Evolutionary conservation across 2,113 vertebrate genomes (phyloP).

Genomic region (Solea senegalensis): DNA sequence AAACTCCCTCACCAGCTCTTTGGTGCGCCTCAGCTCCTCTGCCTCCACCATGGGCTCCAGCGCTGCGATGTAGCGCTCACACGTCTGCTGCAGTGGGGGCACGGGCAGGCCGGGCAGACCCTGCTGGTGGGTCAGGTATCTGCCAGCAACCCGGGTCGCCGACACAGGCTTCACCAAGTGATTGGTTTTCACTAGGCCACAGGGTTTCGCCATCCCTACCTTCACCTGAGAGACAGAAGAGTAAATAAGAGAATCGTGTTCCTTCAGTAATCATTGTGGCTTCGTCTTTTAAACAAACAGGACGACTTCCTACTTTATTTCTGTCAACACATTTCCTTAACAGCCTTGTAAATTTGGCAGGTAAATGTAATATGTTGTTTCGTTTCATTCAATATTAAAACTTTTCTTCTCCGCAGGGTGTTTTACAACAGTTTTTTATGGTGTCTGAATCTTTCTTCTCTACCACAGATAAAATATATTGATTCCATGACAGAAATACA

Average conservation of each 20-base stretch:
- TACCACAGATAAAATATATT: too few species aligned
- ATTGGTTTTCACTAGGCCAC: constrained; percentile 76
- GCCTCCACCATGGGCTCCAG: constrained; percentile 89
- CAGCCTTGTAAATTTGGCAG: too few species aligned
- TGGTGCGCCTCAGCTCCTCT: constrained; percentile 87
- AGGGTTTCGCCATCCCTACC: constrained; percentile 81
- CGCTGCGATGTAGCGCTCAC: constrained; percentile 87
- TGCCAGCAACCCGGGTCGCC: constrained; percentile 77
- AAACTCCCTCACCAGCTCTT: constrained; percentile 86
- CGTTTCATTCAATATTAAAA: too few species aligned
- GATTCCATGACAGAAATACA: too few species aligned
- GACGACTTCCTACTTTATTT: too few species aligned
- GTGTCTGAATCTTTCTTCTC: too few species aligned
- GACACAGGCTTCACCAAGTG: constrained; percentile 87
- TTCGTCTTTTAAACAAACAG: too few species aligned
- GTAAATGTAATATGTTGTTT: too few species aligned
- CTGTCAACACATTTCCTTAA: too few species aligned
- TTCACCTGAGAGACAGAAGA: constrained; percentile 60
- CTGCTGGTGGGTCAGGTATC: constrained; percentile 90
- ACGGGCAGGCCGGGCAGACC: constrained; percentile 87
- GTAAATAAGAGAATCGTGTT: neutral
- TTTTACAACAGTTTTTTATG: too few species aligned
- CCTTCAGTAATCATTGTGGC: too few species aligned
- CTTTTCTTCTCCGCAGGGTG: too few species aligned
- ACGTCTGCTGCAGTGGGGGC: constrained; percentile 89